Evolutionary conservation across 37 sponge, comb jelly and placozoan species (phyloP).

Genomic region (Tethya wilhelma): DNA sequence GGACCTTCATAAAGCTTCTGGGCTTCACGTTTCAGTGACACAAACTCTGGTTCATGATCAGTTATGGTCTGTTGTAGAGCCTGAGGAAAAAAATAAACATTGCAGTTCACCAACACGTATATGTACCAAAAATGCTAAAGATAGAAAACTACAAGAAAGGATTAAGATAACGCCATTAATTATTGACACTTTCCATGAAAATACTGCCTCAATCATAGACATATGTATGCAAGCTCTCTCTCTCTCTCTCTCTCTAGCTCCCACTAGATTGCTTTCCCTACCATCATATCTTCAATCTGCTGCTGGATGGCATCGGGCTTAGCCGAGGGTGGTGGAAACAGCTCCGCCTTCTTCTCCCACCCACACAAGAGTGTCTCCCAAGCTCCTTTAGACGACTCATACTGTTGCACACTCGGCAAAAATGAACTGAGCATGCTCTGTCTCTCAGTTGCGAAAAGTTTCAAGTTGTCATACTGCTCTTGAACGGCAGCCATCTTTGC

Average conservation of each 20-base stretch:
- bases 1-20: conserved; percentile 37
- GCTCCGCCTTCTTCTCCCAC: conserved; percentile 42
- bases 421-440: conserved; percentile 9
- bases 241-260: background rate
- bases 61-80: conserved; percentile 22
- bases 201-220: too few species aligned
- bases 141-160: too few species aligned
- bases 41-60: conserved; percentile 62
- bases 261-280: background rate
- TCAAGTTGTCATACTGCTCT: conserved; percentile 17
- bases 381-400: conserved; percentile 48
- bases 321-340: conserved; percentile 17
- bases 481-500: conserved; percentile 22
- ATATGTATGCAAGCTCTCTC: background rate
- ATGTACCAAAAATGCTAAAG: too few species aligned
- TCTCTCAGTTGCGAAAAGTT: conserved; percentile 13
- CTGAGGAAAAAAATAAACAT: too few species aligned
- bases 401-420: conserved; percentile 43
- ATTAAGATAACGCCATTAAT: too few species aligned
- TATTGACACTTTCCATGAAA: too few species aligned
- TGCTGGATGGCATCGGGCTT: conserved; percentile 17
- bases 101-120: too few species aligned
- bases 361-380: conserved; percentile 29
- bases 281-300: conserved; percentile 39
- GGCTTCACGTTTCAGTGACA: conserved; percentile 40